Percentiles rank a stretch among this genome's conserved stretches.
These are phyloP conservation scores for Amaurobius ferox DNA, from an alignment of 2,888 invertebrate genomes.

Conservation along the genomic window DNA sequence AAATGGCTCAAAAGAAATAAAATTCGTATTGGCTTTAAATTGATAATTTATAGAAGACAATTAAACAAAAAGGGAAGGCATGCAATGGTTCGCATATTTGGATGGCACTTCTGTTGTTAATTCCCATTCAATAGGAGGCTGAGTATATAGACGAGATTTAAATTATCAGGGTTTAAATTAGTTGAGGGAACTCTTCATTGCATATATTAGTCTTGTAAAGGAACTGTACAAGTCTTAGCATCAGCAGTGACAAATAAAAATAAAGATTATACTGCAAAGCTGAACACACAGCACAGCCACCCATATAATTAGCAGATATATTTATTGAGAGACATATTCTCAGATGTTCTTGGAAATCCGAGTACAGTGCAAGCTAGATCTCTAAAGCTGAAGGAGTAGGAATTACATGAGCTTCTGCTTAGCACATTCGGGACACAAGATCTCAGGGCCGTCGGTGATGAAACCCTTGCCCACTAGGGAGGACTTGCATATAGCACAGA, in stretches of 20 bases:
- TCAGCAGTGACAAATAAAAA: slow-evolving; percentile 57
- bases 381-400: slow-evolving; percentile 56
- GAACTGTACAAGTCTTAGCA: slow-evolving; percentile 58
- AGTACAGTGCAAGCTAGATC: slow-evolving; percentile 47
- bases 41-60: not conserved
- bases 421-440: slow-evolving; percentile 99
- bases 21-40: not conserved
- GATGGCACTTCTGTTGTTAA: not conserved
- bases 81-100: not conserved
- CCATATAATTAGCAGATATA: slow-evolving; percentile 58
- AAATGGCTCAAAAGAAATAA: not conserved
- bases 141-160: not conserved
- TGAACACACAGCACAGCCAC: slow-evolving; percentile 70
- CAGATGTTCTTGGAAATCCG: slow-evolving; percentile 65
- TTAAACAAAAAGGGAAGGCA: not conserved
- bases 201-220: slow-evolving; percentile 27
- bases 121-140: not conserved
- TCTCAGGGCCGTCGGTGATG: slow-evolving; percentile 97
- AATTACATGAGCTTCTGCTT: slow-evolving; percentile 90
- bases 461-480: slow-evolving; percentile 99
- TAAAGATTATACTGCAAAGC: slow-evolving; percentile 64
- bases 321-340: slow-evolving; percentile 48
- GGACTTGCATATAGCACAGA: slow-evolving; percentile 96
- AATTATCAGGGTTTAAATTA: not conserved
- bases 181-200: slow-evolving; percentile 22